These are phyloP conservation scores for Hydropsyche tenuis DNA, from an alignment of 1,140 invertebrate species.

Conservation along the genomic window DNA sequence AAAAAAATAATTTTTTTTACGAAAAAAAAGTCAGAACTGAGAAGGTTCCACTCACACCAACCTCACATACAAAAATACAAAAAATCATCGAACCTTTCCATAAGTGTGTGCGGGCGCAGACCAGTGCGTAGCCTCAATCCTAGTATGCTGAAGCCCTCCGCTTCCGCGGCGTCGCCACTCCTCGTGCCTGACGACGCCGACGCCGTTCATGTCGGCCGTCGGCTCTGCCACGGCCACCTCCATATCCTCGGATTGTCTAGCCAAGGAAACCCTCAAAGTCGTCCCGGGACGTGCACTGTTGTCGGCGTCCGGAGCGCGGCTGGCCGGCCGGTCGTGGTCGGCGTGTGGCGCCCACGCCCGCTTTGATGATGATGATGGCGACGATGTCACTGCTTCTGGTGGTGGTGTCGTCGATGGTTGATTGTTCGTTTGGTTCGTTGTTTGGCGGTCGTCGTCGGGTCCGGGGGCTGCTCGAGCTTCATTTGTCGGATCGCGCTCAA, in stretches of 20 bases:
- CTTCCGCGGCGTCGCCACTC: conserved; percentile 33
- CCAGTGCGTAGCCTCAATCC: conserved; percentile 46
- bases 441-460: not conserved
- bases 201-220: not conserved
- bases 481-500: conserved; percentile 2
- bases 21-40: no score
- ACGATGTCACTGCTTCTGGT: not conserved
- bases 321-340: conserved; percentile 17
- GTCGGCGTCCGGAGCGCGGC: not conserved
- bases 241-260: not conserved
- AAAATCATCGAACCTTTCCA: conserved; percentile 41
- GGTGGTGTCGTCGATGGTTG: not conserved
- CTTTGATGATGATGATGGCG: not conserved
- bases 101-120: conserved; percentile 44
- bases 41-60: no score
- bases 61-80: not conserved
- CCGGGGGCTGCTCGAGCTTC: conserved; percentile 30
- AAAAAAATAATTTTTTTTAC: no score
- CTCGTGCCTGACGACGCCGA: conserved; percentile 21
- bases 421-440: not conserved
- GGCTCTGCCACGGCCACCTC: conserved; percentile 28
- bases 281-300: not conserved
- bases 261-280: not conserved
- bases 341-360: conserved; percentile 6
- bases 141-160: conserved; percentile 33